Evolutionary conservation across 2,797 vertebrate species (phyloP), one percentile per base, ranked within the genome.

Genomic region (Gymnothorax javanicus): DNA sequence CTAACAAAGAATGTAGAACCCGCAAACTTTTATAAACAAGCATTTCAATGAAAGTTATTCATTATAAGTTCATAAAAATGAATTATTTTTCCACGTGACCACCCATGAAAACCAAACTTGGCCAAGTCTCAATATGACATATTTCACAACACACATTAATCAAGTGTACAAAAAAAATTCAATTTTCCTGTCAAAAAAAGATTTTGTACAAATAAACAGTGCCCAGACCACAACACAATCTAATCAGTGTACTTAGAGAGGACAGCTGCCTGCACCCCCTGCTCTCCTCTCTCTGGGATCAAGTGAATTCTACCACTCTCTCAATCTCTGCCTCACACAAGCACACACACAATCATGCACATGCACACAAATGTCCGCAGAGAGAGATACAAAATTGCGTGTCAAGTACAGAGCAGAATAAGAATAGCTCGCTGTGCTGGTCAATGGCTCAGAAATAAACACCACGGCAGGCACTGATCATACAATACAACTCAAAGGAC

Each of bases 111-210:
- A 75, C 9, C 71, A 33, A 12, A 43, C 17, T 75, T 15, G 33
- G 12, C 50, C 75, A 52, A 79, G 23, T 8, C 50, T 79, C 20
- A 54, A 1, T 1, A 43, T 43, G n/a, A 43, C 52, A 50, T 52
- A 52, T 79, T 79, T 79, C 75, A 79, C 23, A 52, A 79, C 52
- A 50, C 43, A 43, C 7, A 79, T 79, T 79, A 79, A 79, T 52
- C 75, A 79, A 79, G 43, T 54, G 50, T 9, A 50, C 43, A 79
- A 79, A 52, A 79, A 52, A 43, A 52, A 54, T 79, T 52, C 3
- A 8, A 20, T 54, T 79, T 79, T 52, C 20, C 8, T 52, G 11
- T n/a, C 17, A 52, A 52, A 52, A 79, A 43, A 43, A 43, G 33
- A 43, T 43, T 23, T 52, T 54, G 15, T 79, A 52, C 69, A 17